Conservation (phyloP, 2,113 vertebrate species). For the Argyrosomus japonicus region DNA sequence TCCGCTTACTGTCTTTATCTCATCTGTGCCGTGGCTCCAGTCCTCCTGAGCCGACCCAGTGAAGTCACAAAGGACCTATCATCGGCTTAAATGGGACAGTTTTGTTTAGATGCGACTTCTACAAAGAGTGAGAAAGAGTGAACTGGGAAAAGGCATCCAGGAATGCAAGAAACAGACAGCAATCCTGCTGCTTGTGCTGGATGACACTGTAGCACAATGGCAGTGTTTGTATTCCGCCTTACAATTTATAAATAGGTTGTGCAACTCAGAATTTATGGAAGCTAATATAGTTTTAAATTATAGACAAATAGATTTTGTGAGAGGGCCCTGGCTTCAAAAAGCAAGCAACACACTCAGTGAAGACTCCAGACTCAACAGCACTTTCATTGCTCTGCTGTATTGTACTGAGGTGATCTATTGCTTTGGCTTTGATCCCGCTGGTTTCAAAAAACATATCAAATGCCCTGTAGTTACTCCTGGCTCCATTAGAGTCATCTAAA, state of each 20-base stretch:
- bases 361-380: constrained; percentile 23
- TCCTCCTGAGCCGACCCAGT: not conserved
- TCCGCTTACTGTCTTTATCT: constrained; percentile 28
- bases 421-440: constrained; percentile 45
- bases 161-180: not conserved
- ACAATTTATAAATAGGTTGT: constrained; percentile 2
- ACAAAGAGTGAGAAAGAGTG: not conserved
- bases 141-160: not conserved
- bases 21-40: not conserved
- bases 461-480: constrained; percentile 11
- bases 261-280: not conserved
- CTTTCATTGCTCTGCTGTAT: constrained; percentile 15
- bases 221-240: not conserved
- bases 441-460: constrained; percentile 24
- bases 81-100: constrained; percentile 21
- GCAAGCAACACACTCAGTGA: constrained; percentile 5
- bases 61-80: constrained; percentile 21
- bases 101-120: constrained; percentile 9
- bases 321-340: not conserved
- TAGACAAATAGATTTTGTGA: constrained; percentile 11
- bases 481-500: constrained; percentile 55
- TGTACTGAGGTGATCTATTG: constrained; percentile 22
- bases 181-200: not conserved
- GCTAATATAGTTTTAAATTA: constrained; percentile 26
- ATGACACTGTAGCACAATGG: not conserved